Base-by-base conservation (phyloP, 2,797 vertebrate species). In the Xyrichtys novacula region DNA sequence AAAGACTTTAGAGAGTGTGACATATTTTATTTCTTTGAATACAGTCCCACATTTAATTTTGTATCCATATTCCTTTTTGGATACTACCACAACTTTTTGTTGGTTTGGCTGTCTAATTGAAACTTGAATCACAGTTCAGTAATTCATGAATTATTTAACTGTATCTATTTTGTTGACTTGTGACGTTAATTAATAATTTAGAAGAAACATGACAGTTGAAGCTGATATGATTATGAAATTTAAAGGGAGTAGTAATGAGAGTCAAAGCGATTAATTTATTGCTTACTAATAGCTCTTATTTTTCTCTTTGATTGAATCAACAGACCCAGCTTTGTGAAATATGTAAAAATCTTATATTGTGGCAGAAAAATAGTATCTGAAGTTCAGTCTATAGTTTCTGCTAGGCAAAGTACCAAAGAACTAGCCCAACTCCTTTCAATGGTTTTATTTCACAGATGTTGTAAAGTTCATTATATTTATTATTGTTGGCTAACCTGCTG, bases 391-490 rank as follows among this genome's bases (percentile, higher is more conserved):
- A 15, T 8, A 50, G 49, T 7, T 61, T 44, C 12, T 54, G 8
- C 15, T 34, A 57, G 42, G 46, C 23, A 44, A 34, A 62, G 9
- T 9, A 29, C 16, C 55, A 28, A 20, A 36, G 2, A 10, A 14
- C 55, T 66, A 28, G 17, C 1, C 23, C 15, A 7, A 11, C 8
- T 20, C 50, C 23, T 46, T 14, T 5, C 15, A 1, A 7, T 19
- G 22, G 20, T 57, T 69, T 71, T 29, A 22, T 26, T 61, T 60
- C n/a, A 19, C 7, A 19, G 4, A 4, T 22, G 25, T 50, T 43
- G 31, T 62, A 59, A 32, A 71, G 59, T 65, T 58, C 56, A 47
- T 68, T 7, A 48, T 77, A 34, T 54, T 19, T n/a, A n/a, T 29
- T 39, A 46, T 29, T 48, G 54, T 29, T 42, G 15, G 22, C 43